Base-by-base conservation (phyloP, 2,113 vertebrate species). In the Ophthalmolycus amberensis region DNA sequence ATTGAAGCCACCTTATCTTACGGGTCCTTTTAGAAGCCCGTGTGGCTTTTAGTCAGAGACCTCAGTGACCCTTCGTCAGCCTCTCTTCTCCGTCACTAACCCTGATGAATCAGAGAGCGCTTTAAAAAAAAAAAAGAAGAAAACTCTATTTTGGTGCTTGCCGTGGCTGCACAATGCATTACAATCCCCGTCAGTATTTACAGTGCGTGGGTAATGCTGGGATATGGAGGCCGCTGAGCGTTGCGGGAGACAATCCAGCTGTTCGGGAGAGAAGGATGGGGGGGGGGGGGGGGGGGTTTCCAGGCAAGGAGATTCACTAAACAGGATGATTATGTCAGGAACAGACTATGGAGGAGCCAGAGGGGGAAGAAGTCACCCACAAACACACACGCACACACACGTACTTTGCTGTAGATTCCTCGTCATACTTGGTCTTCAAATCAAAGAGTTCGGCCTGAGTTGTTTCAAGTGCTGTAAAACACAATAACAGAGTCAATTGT, bases 381-480 rank as follows among this genome's bases (percentile, higher is more conserved):
- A 90, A 71, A 50, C 48, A 50, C 48, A 50, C 5, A 34, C 34
- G 6, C 34, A 34, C 34, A 34, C 34, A 34, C 34, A 34, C 34
- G 94, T 96, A 99, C 98, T 99, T 99, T 94, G 98, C 98, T 88
- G 97, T 97, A 80, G 97, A 97, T 93, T 99, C 98, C 95, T 99
- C 97, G 85, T 99, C 98, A 1, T 99, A 99, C 94, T 99, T 99
- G 92, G 97, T 96, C 97, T 99, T 99, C 95, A 99, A 96, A 96
- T 99, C 98, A 94, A 99, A 99, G 92, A 99, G 96, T 90, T 99
- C 97, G 87, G 98, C 96, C 96, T 97, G 97, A 95, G 98, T 99
- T 94, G 97, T 96, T 95, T 99, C 98, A 95, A 99, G 96, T 93
- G 97, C 98, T 99, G 94, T 79, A 94, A 95, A 42, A 92, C 69